These are phyloP conservation scores for Beris chalybata DNA, from an alignment of 2,888 invertebrate species.

Conservation along the genomic window DNA sequence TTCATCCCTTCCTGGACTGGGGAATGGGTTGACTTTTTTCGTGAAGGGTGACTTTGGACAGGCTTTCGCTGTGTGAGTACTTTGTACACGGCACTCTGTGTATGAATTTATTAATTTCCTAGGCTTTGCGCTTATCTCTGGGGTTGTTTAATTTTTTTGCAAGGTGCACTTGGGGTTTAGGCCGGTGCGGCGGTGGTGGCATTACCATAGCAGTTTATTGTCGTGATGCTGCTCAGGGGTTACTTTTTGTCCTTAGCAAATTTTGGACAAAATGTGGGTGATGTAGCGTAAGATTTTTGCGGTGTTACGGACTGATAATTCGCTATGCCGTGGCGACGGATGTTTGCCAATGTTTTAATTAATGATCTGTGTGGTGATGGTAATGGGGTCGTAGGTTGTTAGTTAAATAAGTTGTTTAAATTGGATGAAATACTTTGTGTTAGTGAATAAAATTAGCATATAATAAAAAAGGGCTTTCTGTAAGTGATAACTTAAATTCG, in stretches of 20 bases:
- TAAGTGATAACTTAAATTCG: too few relatives aligned
- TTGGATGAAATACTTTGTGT: too few relatives aligned
- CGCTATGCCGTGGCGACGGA: slow-evolving; percentile 37
- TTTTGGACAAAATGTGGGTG: slow-evolving; percentile 31
- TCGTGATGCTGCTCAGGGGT: slow-evolving; percentile 19
- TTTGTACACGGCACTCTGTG: slow-evolving; percentile 16
- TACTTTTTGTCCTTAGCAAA: slow-evolving; percentile 18
- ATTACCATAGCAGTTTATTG: slow-evolving; percentile 16
- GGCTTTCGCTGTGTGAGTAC: background rate
- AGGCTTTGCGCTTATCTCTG: slow-evolving; percentile 33
- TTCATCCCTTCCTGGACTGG: slow-evolving; percentile 20
- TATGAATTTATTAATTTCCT: slow-evolving; percentile 40
- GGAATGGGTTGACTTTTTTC: slow-evolving; percentile 21
- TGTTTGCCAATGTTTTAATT: slow-evolving; percentile 36
- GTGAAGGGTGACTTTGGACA: slow-evolving; percentile 12
- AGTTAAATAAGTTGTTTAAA: too few relatives aligned
- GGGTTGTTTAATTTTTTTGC: slow-evolving; percentile 37
- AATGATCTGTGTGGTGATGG: slow-evolving; percentile 34
- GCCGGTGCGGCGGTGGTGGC: slow-evolving; percentile 6
- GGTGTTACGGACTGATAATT: slow-evolving; percentile 35
- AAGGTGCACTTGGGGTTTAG: slow-evolving; percentile 30
- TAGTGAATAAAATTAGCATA: too few relatives aligned
- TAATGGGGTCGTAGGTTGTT: background rate
- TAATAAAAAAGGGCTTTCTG: too few relatives aligned
- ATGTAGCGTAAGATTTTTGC: slow-evolving; percentile 35